Percentiles rank a stretch among this genome's conserved stretches.
These are phyloP conservation scores for Gouania willdenowi DNA, from an alignment of 2,797 vertebrate species.

Conservation along the genomic window DNA sequence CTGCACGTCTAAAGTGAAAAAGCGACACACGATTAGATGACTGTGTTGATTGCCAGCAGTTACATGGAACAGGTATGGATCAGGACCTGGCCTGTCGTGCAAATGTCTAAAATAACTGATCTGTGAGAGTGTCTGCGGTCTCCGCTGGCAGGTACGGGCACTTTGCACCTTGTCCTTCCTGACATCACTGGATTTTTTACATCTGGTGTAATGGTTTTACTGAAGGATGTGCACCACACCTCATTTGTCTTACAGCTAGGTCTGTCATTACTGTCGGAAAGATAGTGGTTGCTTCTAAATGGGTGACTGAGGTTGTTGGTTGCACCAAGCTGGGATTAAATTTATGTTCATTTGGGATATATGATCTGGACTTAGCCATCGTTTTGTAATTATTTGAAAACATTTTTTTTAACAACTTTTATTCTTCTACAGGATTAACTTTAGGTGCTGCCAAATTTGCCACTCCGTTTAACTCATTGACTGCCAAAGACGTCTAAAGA, in stretches of 20 bases:
- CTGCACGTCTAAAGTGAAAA: constrained; percentile 38
- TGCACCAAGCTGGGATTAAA: not conserved
- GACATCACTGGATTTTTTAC: constrained; percentile 27
- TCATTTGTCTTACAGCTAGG: constrained; percentile 1
- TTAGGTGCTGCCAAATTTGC: too few relatives aligned
- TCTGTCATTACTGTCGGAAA: not conserved
- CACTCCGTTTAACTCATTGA: too few relatives aligned
- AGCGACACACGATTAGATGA: constrained; percentile 58
- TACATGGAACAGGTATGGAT: constrained; percentile 34
- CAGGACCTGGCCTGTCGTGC: constrained; percentile 27
- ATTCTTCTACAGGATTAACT: too few relatives aligned
- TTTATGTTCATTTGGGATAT: not conserved
- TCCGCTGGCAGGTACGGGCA: constrained; percentile 27
- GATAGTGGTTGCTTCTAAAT: not conserved
- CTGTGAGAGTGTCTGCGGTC: constrained; percentile 10
- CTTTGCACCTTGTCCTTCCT: constrained; percentile 8
- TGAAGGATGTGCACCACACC: constrained; percentile 23
- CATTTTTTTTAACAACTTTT: too few relatives aligned
- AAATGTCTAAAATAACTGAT: constrained; percentile 1
- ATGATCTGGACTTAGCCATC: not conserved
- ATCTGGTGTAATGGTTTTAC: constrained; percentile 42
- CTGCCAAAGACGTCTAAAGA: too few relatives aligned
- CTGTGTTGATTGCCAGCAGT: constrained; percentile 27
- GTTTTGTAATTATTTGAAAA: too few relatives aligned
- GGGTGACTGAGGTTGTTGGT: not conserved